Evolutionary conservation across 2,113 vertebrate species (phyloP).

Genomic region (Baryphthengus martii): DNA sequence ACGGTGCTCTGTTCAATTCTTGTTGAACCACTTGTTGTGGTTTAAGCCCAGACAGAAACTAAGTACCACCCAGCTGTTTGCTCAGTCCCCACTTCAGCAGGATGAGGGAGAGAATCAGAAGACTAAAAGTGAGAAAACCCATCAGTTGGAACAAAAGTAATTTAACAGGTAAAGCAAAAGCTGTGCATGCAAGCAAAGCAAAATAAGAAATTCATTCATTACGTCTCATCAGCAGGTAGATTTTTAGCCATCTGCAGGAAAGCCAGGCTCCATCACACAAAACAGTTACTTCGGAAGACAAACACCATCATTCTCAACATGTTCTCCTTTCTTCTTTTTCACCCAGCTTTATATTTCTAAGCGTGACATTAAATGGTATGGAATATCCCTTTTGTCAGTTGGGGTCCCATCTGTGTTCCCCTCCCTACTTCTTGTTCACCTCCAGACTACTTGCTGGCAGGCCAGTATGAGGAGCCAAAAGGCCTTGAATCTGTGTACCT

Average conservation of each 20-base stretch:
- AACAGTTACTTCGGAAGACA: background rate
- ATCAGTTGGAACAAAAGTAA: no score
- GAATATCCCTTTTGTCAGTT: background rate
- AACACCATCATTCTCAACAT: background rate
- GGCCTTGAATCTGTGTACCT: background rate
- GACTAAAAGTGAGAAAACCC: background rate
- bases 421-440: background rate
- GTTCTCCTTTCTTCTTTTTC: background rate
- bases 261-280: background rate
- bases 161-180: background rate
- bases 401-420: background rate
- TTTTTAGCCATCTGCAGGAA: background rate
- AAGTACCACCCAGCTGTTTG: no score
- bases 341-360: background rate
- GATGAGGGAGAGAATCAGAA: background rate
- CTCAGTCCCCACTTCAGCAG: background rate
- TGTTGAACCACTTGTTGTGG: background rate
- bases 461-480: no score
- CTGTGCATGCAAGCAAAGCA: background rate
- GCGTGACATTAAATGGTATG: background rate
- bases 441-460: background rate
- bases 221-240: accelerated
- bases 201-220: background rate
- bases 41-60: background rate
- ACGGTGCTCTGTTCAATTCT: background rate